Evolutionary conservation across 2,888 invertebrate genomes (phyloP), one percentile per base, ranked within the genome.

Genomic region (Perdita meconis): DNA sequence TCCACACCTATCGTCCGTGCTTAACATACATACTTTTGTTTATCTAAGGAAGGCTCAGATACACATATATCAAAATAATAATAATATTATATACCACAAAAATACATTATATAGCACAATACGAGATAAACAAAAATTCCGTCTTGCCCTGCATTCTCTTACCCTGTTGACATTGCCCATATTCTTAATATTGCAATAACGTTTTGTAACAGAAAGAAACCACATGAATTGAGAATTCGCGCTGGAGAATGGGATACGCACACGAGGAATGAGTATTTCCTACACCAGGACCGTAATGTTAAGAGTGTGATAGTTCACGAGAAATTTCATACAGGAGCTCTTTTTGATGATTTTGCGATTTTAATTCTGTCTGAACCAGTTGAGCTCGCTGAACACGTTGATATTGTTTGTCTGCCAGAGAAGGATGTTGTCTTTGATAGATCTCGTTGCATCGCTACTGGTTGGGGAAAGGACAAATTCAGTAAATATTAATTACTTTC

Each of bases 211-310:
- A 92, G 91, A 26, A 90, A 86, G 53, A 24, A 63, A 5, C 47
- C 90, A 47, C 61, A 67, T 0, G 86, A 89, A 0, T 88, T 96
- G 59, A 92, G 91, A 70, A 81, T 96, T 1, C 93, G 97, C 0
- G 95, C 96, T 0, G 97, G 97, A 0, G 97, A 97, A 92, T 97
- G 97, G 97, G 97, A 97, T 91, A 96, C 96, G 0, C 96, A 96
- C 90, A 95, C 95, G 0, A 95, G 94, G 42, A 94, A 93, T 56
- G 97, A 97, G 88, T 93, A 95, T 0, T 94, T 93, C 73, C 94
- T 95, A 0, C 95, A 96, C 89, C 96, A 96, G 87, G 96, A 97
- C 88, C 93, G 96, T 2, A 92, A 93, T 4, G 96, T 96, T 0
- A 88, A 90, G 0, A 93, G 93, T 6, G 92, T 95, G 0, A 90